Evolutionary conservation across 92 coral and sea anemone genomes (phyloP), one percentile per base, ranked within the genome.

Genomic region (Siderastrea siderea): DNA sequence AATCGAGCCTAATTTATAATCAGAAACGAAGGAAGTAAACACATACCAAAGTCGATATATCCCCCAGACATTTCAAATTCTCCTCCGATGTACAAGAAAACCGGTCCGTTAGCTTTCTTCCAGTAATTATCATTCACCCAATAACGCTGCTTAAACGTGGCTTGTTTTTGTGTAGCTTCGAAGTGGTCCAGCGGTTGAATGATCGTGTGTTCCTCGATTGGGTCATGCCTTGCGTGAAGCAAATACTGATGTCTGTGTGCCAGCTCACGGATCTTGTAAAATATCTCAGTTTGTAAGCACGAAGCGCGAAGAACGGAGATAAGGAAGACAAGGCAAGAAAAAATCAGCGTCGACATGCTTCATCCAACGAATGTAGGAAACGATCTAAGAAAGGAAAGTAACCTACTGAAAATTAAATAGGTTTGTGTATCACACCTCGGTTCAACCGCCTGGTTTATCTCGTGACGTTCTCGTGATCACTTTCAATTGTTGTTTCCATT

Each of bases 61-160:
- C 13, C 75, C 1, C 84, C 87, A 47, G 74, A 70, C 17, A 94
- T 77, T 4, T 48, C 66, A 17, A 51, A 83, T 54, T 94, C 96
- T 17, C 96, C 96, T 1, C 96, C 96, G 63, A 94, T 87, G 70
- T 94, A 94, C 72, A 94, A 74, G 72, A 94, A 87, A 51, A 94
- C 93, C 8, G 96, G 94, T 0, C 96, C 96, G 68, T 91, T 74
- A 6, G 84, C 68, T 48, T 86, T 82, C 7, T 63, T 85, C 96
- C 94, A 94, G 77, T 91, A 94, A 11, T 76, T 88, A 5, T 68
- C 66, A 71, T 91, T 92, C 13, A 87, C 89, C 96, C 94, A 91
- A 58, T 76, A 94, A 38, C 96, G 91, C 65, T 91, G 96, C 43
- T 58, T 73, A 63, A 79, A 94, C 15, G 69, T 75, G 67, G 88